Conservation (phyloP, 2,888 invertebrate species). For the Phalera bucephala region DNA sequence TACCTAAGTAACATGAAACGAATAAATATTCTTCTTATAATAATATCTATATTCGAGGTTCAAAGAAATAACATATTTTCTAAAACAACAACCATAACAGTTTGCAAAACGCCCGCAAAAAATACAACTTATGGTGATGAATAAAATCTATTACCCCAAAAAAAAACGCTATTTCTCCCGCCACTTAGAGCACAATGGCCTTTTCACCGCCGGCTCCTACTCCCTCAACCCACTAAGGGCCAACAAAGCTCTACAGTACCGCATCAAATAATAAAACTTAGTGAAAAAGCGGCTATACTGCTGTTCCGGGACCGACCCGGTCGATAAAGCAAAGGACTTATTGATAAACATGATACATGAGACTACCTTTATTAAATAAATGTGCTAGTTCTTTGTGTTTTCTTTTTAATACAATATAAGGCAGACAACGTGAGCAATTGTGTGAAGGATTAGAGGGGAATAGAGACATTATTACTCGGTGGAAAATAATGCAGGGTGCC, state of each 20-base stretch:
- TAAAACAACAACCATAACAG: not conserved
- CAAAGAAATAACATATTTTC: no score
- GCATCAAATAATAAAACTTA: conserved; percentile 65
- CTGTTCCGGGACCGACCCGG: conserved; percentile 20
- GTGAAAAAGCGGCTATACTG: conserved; percentile 37
- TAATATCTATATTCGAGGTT: no score
- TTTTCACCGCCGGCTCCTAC: conserved; percentile 29
- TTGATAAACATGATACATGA: conserved; percentile 46
- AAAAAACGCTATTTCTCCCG: conserved; percentile 14
- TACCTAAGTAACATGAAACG: no score
- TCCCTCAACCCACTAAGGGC: conserved; percentile 34
- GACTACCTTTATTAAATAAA: no score
- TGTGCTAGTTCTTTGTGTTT: no score
- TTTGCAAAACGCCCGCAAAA: not conserved
- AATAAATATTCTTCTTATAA: no score
- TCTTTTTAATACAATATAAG: no score
- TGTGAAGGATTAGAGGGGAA: no score
- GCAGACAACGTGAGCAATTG: no score
- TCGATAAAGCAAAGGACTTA: conserved; percentile 42
- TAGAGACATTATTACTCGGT: no score
- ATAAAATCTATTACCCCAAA: conserved; percentile 13
- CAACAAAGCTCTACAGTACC: conserved; percentile 56
- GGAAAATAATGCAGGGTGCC: no score
- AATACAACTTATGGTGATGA: conserved; percentile 15
- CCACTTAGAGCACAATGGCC: conserved; percentile 25